A percentile compares a stretch with the other conserved stretches of the same genome.
These are phyloP conservation scores for Ectobius pallidus DNA, from an alignment of 2,888 invertebrate genomes.

Conservation along the genomic window DNA sequence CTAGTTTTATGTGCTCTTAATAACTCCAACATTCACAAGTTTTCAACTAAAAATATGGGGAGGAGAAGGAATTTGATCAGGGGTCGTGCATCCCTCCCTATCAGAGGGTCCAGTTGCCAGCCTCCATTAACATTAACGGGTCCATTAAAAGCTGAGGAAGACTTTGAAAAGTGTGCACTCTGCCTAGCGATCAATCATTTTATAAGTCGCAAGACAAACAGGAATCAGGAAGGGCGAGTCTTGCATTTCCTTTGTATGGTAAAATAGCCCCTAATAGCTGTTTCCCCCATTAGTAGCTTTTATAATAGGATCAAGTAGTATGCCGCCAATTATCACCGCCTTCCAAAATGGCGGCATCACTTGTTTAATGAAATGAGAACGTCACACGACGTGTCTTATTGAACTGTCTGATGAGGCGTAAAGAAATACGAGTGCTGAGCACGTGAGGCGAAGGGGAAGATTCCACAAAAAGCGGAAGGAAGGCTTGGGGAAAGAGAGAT, in stretches of 20 bases:
- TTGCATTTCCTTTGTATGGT: constrained; percentile 27
- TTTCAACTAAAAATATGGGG: too few species aligned
- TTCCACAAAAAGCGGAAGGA: too few species aligned
- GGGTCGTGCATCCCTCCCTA: too few species aligned
- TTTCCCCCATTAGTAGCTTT: constrained; percentile 32
- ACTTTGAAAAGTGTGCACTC: constrained; percentile 1
- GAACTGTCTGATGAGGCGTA: too few species aligned
- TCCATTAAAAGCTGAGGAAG: constrained; percentile 25
- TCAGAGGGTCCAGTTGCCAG: neutral
- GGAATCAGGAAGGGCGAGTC: constrained; percentile 23
- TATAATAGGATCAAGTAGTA: constrained; percentile 10
- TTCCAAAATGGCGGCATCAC: neutral
- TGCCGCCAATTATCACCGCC: neutral
- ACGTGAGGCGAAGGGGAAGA: too few species aligned
- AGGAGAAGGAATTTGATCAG: too few species aligned
- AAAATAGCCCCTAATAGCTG: constrained; percentile 37
- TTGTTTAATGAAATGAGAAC: too few species aligned
- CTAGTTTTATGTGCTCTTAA: too few species aligned
- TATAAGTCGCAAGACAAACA: constrained; percentile 35
- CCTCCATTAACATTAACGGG: constrained; percentile 26
- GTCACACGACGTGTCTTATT: too few species aligned
- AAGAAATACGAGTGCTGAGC: too few species aligned
- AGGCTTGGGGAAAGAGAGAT: too few species aligned
- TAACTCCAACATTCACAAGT: too few species aligned
- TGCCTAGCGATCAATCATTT: constrained; percentile 38